Evolutionary conservation across 2,113 vertebrate genomes (phyloP), one percentile per base, ranked within the genome.

Genomic region (Desmodus rotundus): DNA sequence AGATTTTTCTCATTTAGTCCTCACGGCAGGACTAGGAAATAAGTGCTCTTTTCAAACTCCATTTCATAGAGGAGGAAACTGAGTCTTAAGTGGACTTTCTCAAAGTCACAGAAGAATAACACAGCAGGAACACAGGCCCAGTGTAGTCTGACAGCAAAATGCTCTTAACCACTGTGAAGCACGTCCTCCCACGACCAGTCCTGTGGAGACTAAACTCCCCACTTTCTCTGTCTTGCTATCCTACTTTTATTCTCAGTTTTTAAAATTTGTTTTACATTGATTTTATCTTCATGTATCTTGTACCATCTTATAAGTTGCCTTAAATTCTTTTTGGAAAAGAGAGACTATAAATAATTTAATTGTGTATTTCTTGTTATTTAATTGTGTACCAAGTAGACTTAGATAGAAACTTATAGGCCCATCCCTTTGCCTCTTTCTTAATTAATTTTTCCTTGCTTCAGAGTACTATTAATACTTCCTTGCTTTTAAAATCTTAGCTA

Each of bases 401-500:
- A 77, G 26, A 41, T 84, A 78, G 87, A 97, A 65, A 73, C 31
- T 63, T 82, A 74, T 8, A 78, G 28, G 7, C 74, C 16, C 82
- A 4, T 31, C 26, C 41, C 19, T 67, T 47, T 65, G 6, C 28
- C 16, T 72, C 16, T 77, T 38, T 56, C 31, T 50, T 94, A 43
- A 89, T 47, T 85, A 73, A 58, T 73, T 78, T 87, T 61, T 26
- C 14, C 52, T 61, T 93, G 6, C n/a, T 28, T 61, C 19, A n/a
- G 15, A n/a, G n/a, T 87, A n/a, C 76, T 82, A 77, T 58, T 80
- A 58, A 89, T 80, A 78, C 56, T 92, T 63, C 17, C 26, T 67
- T 52, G 61, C 41, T 90, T 93, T 87, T 54, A 52, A 93, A 96
- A 67, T 87, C 70, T 91, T n/a, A n/a, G n/a, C n/a, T n/a, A n/a